Conservation (phyloP, 1,140 invertebrate genomes). For the Meloidogyne floridensis region DNA sequence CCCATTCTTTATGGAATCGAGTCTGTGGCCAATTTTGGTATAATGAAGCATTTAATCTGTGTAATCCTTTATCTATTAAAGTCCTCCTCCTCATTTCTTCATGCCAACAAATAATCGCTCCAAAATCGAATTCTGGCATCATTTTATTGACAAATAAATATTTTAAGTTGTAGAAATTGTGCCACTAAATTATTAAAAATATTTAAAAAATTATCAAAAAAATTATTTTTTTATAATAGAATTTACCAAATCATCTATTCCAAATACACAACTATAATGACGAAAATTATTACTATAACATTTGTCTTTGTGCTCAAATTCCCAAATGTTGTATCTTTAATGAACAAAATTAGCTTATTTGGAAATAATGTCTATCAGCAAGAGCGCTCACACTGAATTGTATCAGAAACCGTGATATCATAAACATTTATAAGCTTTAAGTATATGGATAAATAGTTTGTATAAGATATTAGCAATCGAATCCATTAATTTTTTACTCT, state of each 20-base stretch:
- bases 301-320: too few relatives aligned
- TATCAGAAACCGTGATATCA: too few relatives aligned
- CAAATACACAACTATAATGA: neutral
- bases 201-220: neutral
- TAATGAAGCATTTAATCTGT: neutral
- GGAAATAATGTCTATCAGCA: neutral
- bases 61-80: neutral
- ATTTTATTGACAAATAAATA: conserved; percentile 70
- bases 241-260: conserved; percentile 21
- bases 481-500: too few relatives aligned
- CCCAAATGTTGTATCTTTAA: too few relatives aligned
- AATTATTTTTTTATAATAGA: neutral
- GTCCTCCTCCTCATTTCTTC: conserved; percentile 31
- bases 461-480: too few relatives aligned
- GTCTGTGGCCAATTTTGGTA: conserved; percentile 1
- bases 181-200: too few relatives aligned
- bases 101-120: conserved; percentile 29
- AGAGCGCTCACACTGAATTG: too few relatives aligned
- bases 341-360: neutral
- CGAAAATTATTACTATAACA: too few relatives aligned
- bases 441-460: too few relatives aligned
- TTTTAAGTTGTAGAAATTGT: neutral
- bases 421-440: too few relatives aligned
- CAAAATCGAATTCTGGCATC: conserved; percentile 72
- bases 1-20: neutral